These are phyloP conservation scores for Butorides virescens DNA, from an alignment of 2,113 vertebrate species.

Conservation along the genomic window DNA sequence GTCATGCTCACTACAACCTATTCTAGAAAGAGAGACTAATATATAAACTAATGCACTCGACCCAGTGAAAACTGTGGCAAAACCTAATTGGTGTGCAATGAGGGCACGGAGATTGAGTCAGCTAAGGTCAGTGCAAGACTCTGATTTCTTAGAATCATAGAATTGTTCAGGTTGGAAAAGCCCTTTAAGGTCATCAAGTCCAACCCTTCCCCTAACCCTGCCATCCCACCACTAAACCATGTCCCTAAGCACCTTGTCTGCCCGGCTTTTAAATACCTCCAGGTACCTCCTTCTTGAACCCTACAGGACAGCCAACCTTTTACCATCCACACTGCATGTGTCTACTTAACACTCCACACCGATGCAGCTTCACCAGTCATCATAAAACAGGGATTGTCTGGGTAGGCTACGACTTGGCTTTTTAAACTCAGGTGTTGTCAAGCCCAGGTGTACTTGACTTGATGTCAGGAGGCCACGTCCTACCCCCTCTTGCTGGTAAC, in stretches of 20 bases:
- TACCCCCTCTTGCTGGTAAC: background rate
- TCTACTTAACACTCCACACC: background rate
- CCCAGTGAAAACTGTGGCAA: background rate
- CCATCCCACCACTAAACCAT: too few species aligned
- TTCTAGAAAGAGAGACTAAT: background rate
- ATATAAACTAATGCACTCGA: background rate
- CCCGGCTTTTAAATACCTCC: too few species aligned
- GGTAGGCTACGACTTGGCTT: background rate
- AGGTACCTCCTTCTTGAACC: background rate
- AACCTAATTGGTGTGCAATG: background rate
- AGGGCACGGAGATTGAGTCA: accelerated
- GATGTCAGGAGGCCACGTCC: background rate
- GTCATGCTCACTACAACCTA: background rate
- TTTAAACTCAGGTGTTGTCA: background rate
- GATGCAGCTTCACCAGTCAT: background rate
- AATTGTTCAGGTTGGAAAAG: too few species aligned
- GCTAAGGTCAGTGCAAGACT: background rate
- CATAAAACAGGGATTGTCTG: accelerated
- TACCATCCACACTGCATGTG: background rate
- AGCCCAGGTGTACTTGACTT: background rate
- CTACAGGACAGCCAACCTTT: background rate
- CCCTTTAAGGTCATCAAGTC: too few species aligned
- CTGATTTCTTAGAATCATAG: background rate
- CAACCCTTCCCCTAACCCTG: too few species aligned
- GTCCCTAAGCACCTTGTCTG: too few species aligned